These are phyloP conservation scores for Congeria kusceri DNA, from an alignment of 2,888 invertebrate species.

Conservation along the genomic window DNA sequence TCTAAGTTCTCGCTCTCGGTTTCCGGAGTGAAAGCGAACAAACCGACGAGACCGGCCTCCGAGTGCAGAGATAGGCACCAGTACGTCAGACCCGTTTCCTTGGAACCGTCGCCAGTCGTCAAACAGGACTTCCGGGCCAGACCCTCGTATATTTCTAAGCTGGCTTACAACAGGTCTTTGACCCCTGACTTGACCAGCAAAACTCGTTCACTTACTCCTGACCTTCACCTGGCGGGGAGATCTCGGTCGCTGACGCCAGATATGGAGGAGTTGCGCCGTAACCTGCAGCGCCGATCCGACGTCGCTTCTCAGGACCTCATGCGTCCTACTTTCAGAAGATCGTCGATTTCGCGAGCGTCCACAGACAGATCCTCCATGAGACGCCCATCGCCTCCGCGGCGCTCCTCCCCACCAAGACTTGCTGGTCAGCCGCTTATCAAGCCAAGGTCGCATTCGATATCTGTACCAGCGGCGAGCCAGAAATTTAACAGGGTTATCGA, in stretches of 20 bases:
- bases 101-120: conserved; percentile 21
- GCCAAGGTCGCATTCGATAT: conserved; percentile 53
- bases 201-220: conserved; percentile 35
- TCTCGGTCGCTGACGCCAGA: conserved; percentile 29
- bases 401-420: conserved; percentile 12
- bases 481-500: conserved; percentile 41
- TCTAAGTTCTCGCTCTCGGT: conserved; percentile 57
- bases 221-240: conserved; percentile 11
- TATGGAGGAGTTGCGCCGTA: conserved; percentile 21
- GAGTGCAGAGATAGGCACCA: background rate
- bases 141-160: background rate
- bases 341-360: background rate
- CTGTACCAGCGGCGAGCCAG: conserved; percentile 31
- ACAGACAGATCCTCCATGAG: conserved; percentile 7
- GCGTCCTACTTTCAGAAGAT: conserved; percentile 2
- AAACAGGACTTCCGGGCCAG: conserved; percentile 12
- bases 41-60: conserved; percentile 1
- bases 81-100: conserved; percentile 25
- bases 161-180: background rate
- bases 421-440: conserved; percentile 10
- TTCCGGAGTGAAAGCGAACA: conserved; percentile 26
- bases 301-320: conserved; percentile 3
- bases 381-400: conserved; percentile 9
- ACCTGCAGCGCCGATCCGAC: conserved; percentile 11
- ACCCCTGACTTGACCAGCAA: conserved; percentile 8